phyloP scores from a whole-genome alignment of 2,888 invertebrate genomes.

The Drosophila percnosoma region DNA sequence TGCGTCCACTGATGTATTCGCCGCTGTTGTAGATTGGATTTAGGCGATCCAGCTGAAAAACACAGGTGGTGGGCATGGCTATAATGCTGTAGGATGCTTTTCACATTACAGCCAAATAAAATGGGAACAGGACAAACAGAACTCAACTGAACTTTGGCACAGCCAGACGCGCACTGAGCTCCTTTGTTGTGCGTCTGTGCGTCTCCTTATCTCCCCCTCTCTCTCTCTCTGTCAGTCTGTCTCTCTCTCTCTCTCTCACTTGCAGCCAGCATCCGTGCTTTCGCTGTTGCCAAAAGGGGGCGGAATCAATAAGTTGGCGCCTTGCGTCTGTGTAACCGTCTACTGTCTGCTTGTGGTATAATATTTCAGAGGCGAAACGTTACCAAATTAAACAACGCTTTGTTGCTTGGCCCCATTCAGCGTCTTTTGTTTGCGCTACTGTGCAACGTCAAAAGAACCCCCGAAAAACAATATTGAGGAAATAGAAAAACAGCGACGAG shows the following conservation, averaged over 20 bases:
- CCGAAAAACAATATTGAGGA: conserved; percentile 4
- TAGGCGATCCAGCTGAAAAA: conserved; percentile 81
- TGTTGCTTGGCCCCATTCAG: conserved; percentile 60
- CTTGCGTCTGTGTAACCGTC: conserved; percentile 78
- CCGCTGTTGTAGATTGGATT: conserved; percentile 80
- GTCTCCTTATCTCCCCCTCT: conserved; percentile 1
- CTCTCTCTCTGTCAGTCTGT: conserved; percentile 9
- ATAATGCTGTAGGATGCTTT: conserved; percentile 16
- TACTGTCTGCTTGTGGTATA: conserved; percentile 78
- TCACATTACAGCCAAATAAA: conserved; percentile 48
- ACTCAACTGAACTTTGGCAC: conserved; percentile 67
- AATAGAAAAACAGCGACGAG: conserved; percentile 27
- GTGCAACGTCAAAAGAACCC: conserved; percentile 3
- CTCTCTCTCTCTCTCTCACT: conserved; percentile 2
- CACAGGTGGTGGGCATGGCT: conserved; percentile 81
- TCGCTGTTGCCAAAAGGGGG: conserved; percentile 36
- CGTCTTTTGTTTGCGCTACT: conserved; percentile 70
- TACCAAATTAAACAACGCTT: conserved; percentile 58
- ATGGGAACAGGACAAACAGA: conserved; percentile 18
- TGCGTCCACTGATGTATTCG: conserved; percentile 80
- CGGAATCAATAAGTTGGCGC: conserved; percentile 78
- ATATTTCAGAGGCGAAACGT: conserved; percentile 67
- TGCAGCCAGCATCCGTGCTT: conserved; percentile 62
- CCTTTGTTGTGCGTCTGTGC: conserved; percentile 59
- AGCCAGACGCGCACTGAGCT: conserved; percentile 78